A percentile compares a stretch with the other conserved stretches of the same genome.
Evolutionary conservation across 2,113 vertebrate genomes (phyloP).

Genomic region (Trinectes maculatus): DNA sequence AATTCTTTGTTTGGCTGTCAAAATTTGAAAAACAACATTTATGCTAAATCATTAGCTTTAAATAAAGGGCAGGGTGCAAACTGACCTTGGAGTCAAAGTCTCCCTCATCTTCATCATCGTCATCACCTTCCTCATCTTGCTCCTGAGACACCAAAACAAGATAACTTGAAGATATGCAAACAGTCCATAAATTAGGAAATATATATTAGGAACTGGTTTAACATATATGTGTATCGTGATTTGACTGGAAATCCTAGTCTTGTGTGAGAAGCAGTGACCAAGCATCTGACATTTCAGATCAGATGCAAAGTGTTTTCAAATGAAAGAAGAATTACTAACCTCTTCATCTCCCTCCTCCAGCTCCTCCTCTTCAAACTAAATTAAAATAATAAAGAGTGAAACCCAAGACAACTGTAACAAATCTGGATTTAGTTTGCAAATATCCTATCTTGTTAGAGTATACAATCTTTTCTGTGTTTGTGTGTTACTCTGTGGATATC

Average conservation of each 20-base stretch:
- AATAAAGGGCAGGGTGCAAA: background rate
- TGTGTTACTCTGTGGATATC: background rate
- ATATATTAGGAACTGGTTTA: background rate
- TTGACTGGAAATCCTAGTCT: background rate
- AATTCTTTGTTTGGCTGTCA: no score
- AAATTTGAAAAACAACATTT: no score
- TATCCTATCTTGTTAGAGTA: background rate
- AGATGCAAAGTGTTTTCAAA: background rate
- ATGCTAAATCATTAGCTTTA: no score
- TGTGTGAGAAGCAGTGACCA: background rate
- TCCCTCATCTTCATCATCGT: slow-evolving; percentile 92
- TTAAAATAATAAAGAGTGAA: slow-evolving; percentile 28
- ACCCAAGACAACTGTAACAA: background rate
- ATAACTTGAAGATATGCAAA: background rate
- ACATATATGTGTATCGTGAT: background rate
- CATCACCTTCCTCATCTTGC: slow-evolving; percentile 92
- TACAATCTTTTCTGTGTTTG: background rate
- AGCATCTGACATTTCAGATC: background rate
- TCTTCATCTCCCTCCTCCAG: slow-evolving; percentile 97
- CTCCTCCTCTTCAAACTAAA: slow-evolving; percentile 95
- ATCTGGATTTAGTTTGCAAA: background rate
- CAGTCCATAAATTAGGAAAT: background rate
- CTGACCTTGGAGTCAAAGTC: slow-evolving; percentile 89
- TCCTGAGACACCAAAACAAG: slow-evolving; percentile 81
- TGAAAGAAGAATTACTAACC: slow-evolving; percentile 77